phyloP scores from a whole-genome alignment of 2,888 invertebrate genomes.

The Pherbina coryleti region DNA sequence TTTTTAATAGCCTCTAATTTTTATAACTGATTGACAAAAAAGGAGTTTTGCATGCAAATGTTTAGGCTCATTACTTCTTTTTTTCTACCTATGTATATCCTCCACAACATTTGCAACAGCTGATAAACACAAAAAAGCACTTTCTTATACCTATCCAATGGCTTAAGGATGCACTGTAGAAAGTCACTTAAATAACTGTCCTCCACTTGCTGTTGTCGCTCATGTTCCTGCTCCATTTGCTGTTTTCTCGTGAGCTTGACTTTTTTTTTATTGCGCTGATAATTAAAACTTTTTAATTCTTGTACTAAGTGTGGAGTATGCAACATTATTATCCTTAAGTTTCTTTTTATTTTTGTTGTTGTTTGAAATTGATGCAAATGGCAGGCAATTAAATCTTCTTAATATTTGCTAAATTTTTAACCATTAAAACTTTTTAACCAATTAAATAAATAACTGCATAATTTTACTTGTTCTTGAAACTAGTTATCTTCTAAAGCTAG shows the following conservation, averaged over 20 bases:
- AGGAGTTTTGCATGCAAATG: too few species aligned
- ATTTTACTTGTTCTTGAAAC: too few species aligned
- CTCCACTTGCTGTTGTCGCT: conserved; percentile 43
- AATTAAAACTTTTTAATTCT: conserved; percentile 40
- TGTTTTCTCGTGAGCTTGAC: conserved; percentile 32
- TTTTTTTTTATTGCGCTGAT: conserved; percentile 35
- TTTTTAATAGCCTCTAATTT: too few species aligned
- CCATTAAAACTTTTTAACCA: neutral
- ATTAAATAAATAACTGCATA: neutral
- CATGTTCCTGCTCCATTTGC: neutral
- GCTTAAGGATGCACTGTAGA: conserved; percentile 60
- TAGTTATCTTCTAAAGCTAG: too few species aligned
- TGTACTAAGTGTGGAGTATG: conserved; percentile 27
- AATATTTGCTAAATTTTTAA: neutral
- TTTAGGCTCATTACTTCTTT: too few species aligned
- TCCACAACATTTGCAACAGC: neutral
- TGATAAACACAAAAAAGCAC: neutral
- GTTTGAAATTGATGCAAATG: too few species aligned
- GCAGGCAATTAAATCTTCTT: too few species aligned
- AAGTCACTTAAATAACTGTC: conserved; percentile 60
- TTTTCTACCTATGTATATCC: neutral
- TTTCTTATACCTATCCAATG: conserved; percentile 55
- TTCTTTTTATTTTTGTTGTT: neutral
- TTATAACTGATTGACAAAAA: too few species aligned
- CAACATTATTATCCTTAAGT: conserved; percentile 1